phyloP scores from a whole-genome alignment of 2,113 vertebrate species.

The Myrmecophaga tridactyla region DNA sequence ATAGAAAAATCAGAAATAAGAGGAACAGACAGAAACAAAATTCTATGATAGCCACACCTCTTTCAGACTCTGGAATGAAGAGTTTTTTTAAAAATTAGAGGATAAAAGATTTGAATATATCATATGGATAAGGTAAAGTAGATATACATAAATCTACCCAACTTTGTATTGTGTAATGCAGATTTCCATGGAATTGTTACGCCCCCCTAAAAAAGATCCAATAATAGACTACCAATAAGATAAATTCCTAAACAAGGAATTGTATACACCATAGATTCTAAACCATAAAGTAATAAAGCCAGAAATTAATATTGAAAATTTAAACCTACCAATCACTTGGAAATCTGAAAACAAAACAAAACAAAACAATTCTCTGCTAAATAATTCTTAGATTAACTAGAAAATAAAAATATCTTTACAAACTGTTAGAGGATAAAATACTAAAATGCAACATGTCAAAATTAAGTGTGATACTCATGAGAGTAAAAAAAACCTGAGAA shows the following conservation, averaged over 20 bases:
- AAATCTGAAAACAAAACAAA: slow-evolving; percentile 37
- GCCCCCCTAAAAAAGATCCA: not conserved
- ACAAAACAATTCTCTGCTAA: not conserved
- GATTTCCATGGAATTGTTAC: not conserved
- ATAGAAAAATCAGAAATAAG: not conserved
- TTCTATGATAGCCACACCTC: not conserved
- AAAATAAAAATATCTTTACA: not conserved
- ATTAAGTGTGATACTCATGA: not conserved
- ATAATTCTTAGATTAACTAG: not conserved
- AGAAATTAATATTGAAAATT: not conserved
- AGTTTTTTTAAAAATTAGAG: not conserved
- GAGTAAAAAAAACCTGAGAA: not conserved
- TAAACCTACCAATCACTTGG: not conserved
- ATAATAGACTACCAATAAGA: not conserved
- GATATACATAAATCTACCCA: not conserved
- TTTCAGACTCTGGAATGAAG: not conserved
- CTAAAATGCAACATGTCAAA: not conserved
- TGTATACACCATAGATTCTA: not conserved
- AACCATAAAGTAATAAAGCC: not conserved
- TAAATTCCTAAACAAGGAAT: not conserved
- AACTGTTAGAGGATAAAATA: not conserved
- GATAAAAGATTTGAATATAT: not conserved
- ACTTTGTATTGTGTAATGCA: not conserved
- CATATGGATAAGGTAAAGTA: not conserved
- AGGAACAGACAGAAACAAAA: not conserved